Conservation (phyloP, 2,113 vertebrate species). For the Ophiodon elongatus region DNA sequence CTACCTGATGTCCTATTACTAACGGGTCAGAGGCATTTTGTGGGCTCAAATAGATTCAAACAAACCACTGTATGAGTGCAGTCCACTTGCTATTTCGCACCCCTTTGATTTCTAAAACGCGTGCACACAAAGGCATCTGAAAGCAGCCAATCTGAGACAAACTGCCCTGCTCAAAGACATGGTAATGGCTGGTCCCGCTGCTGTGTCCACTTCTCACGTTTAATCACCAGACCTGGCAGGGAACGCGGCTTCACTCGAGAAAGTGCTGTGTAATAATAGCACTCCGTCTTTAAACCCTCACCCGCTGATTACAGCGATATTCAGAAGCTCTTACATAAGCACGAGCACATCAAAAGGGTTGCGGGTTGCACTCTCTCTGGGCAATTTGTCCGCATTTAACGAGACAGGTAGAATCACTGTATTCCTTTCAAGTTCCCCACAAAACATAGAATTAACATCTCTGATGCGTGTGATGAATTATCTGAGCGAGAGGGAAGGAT, state of each 20-base stretch:
- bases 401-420: slow-evolving; percentile 41
- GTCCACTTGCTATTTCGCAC: slow-evolving; percentile 9
- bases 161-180: not conserved
- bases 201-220: not conserved
- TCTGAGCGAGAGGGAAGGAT: slow-evolving; percentile 7
- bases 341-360: slow-evolving; percentile 37
- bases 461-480: slow-evolving; percentile 38
- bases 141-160: not conserved
- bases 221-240: not conserved
- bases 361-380: slow-evolving; percentile 29
- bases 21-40: not conserved
- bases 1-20: too few relatives aligned
- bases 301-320: slow-evolving; percentile 42
- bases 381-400: slow-evolving; percentile 62
- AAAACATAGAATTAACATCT: slow-evolving; percentile 43
- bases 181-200: not conserved
- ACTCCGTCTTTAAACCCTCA: slow-evolving; percentile 39
- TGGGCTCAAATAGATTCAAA: not conserved
- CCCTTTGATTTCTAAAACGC: slow-evolving; percentile 7
- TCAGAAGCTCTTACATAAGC: slow-evolving; percentile 27
- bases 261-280: slow-evolving; percentile 15
- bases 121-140: slow-evolving; percentile 14
- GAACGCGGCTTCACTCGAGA: slow-evolving; percentile 7
- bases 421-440: slow-evolving; percentile 39
- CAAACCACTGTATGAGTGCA: not conserved